These are phyloP conservation scores for Scarus forsteni DNA, from an alignment of 2,797 vertebrate species.

Conservation along the genomic window DNA sequence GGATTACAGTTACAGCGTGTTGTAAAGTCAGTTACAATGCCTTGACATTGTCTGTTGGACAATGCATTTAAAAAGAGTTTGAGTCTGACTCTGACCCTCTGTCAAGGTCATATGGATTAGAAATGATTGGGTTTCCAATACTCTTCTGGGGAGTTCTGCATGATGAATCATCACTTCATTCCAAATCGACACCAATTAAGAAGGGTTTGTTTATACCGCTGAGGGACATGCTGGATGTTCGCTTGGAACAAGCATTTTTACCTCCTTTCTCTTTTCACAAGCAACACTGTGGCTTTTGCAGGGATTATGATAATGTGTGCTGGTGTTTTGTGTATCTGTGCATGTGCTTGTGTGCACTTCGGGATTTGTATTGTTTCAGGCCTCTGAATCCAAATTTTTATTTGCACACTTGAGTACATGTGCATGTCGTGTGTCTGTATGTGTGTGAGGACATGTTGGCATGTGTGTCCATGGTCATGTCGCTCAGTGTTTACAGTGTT, in stretches of 20 bases:
- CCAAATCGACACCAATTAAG: constrained; percentile 84
- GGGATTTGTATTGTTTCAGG: constrained; percentile 48
- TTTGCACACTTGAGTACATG: constrained; percentile 40
- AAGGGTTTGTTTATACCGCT: constrained; percentile 79
- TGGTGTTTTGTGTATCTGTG: constrained; percentile 28
- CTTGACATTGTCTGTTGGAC: constrained; percentile 69
- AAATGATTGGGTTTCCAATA: constrained; percentile 84
- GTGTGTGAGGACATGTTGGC: constrained; percentile 23
- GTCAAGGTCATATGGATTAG: constrained; percentile 86
- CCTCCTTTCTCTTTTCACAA: constrained; percentile 60
- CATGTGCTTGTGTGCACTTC: constrained; percentile 14
- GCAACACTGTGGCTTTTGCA: constrained; percentile 71
- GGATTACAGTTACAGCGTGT: constrained; percentile 65
- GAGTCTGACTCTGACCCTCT: constrained; percentile 62
- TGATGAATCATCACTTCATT: constrained; percentile 83
- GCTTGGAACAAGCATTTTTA: constrained; percentile 58
- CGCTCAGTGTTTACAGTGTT: constrained; percentile 63
- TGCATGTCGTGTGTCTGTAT: background rate
- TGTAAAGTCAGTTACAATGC: constrained; percentile 69
- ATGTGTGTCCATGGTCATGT: constrained; percentile 49
- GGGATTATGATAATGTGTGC: constrained; percentile 68
- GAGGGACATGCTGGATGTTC: constrained; percentile 71
- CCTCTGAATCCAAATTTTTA: constrained; percentile 38
- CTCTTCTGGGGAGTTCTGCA: constrained; percentile 77
- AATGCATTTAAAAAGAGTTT: constrained; percentile 52